Percentiles rank a stretch among this genome's conserved stretches.
Evolutionary conservation across 53 echinoderm and acorn worm genomes (phyloP).

Genomic region (Hippasteria phrygiana): DNA sequence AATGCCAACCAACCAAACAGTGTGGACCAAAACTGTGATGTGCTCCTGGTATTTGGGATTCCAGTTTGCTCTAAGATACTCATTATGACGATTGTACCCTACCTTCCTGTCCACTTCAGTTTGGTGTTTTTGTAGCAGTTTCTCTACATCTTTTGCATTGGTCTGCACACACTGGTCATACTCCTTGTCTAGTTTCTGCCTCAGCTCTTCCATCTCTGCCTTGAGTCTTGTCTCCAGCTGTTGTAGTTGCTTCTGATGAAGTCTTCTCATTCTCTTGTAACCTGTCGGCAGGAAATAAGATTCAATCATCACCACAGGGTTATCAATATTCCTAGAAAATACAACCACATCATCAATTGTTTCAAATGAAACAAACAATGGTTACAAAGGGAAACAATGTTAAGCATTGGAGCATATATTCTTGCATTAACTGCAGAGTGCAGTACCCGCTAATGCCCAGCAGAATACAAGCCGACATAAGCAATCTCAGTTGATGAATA

Average conservation of each 20-base stretch:
- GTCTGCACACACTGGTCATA: constrained; percentile 92
- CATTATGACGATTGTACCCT: not conserved
- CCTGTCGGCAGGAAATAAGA: constrained; percentile 28
- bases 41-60: no score
- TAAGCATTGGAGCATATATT: no score
- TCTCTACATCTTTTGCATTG: constrained; percentile 90
- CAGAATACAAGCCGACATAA: no score
- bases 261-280: constrained; percentile 94
- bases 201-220: constrained; percentile 89
- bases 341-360: no score
- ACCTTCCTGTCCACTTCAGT: constrained; percentile 91
- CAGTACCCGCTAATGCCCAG: no score
- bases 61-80: not conserved
- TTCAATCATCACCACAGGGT: no score
- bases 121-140: constrained; percentile 75
- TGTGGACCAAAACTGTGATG: no score
- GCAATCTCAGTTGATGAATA: no score
- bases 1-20: no score
- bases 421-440: not conserved
- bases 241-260: constrained; percentile 95
- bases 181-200: constrained; percentile 94
- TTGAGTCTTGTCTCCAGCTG: constrained; percentile 88
- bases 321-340: no score
- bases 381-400: no score
- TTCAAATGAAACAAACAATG: no score